Conservation (phyloP, 2,888 invertebrate genomes). For the Amblyjoppa proteus region DNA sequence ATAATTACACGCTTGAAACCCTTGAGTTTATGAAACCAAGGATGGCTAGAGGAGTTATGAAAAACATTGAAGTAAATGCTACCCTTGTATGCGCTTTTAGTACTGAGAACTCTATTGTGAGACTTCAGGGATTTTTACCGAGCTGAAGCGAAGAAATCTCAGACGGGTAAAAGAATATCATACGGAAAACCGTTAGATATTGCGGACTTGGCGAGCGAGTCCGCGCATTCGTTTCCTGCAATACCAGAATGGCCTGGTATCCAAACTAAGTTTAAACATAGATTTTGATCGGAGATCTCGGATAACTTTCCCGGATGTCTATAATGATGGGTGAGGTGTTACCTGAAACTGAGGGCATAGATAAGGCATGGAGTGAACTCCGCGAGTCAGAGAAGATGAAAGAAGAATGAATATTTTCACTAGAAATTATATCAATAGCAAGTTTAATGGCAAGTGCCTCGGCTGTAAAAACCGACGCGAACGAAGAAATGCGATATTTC, state of each 20-base stretch:
- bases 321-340: not conserved
- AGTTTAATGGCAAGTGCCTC: constrained; percentile 3
- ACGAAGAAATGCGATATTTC: not conserved
- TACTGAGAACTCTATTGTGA: not conserved
- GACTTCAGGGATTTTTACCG: not conserved
- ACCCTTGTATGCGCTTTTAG: not conserved
- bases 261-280: not conserved
- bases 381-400: constrained; percentile 6
- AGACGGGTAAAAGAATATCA: not conserved
- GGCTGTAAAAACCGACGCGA: constrained; percentile 15
- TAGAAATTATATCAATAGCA: not conserved
- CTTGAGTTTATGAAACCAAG: not conserved
- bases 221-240: not conserved
- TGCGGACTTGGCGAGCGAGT: not conserved
- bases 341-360: not conserved
- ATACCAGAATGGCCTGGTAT: not conserved
- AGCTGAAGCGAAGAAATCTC: not conserved
- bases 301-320: not conserved
- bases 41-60: not conserved
- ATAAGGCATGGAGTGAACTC: not conserved
- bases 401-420: too few relatives aligned
- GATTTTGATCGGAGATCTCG: not conserved
- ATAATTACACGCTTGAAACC: too few relatives aligned
- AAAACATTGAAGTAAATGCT: not conserved
- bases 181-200: not conserved